These are phyloP conservation scores for Lasioglossum calceatum DNA, from an alignment of 2,888 invertebrate species.

Conservation along the genomic window DNA sequence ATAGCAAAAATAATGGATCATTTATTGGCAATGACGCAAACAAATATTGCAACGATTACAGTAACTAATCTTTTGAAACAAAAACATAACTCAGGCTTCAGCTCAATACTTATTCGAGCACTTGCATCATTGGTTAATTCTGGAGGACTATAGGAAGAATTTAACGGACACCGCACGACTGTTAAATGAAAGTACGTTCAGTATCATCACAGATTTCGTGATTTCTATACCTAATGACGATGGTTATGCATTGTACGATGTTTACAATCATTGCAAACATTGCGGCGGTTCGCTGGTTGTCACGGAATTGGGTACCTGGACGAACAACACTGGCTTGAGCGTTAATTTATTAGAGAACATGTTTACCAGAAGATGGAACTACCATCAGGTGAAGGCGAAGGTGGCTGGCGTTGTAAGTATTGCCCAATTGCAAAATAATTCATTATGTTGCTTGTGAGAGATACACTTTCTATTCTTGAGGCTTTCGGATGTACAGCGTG, in stretches of 20 bases:
- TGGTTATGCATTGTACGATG: conserved; percentile 69
- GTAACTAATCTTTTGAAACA: neutral
- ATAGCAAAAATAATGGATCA: neutral
- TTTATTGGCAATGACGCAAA: neutral
- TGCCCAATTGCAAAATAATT: neutral
- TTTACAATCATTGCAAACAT: conserved; percentile 74
- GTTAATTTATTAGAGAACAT: conserved; percentile 63
- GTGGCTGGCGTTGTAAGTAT: conserved; percentile 70
- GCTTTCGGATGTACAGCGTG: neutral
- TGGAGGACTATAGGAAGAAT: conserved; percentile 60
- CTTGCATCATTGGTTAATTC: conserved; percentile 75
- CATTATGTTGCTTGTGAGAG: neutral
- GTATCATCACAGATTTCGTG: conserved; percentile 74
- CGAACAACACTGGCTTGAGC: conserved; percentile 55
- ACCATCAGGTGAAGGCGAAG: conserved; percentile 67
- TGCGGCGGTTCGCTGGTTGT: conserved; percentile 73
- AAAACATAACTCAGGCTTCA: conserved; percentile 57
- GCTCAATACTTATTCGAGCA: conserved; percentile 66
- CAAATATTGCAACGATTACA: neutral
- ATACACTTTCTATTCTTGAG: neutral
- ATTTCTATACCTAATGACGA: conserved; percentile 57
- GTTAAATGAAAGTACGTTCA: conserved; percentile 74
- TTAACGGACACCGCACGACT: conserved; percentile 50
- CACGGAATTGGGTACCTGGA: conserved; percentile 73
- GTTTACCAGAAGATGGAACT: conserved; percentile 72